Conservation (phyloP, 1,140 invertebrate species). For the Eurytemora carolleeae region DNA sequence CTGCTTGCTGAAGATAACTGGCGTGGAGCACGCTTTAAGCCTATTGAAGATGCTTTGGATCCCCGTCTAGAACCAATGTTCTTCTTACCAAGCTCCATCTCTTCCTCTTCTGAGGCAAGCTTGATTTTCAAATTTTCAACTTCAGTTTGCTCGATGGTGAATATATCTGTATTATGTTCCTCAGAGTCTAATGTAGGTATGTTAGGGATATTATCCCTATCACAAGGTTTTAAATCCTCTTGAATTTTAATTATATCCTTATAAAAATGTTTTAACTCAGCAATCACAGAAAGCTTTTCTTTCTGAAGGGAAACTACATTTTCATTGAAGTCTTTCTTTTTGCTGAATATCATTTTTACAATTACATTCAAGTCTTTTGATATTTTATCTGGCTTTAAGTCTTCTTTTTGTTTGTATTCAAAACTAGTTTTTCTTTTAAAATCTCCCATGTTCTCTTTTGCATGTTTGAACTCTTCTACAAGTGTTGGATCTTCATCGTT, state of each 20-base stretch:
- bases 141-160: neutral
- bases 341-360: neutral
- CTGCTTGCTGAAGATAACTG: too few species aligned
- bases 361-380: neutral
- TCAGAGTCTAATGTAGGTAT: neutral
- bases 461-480: neutral
- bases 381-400: neutral
- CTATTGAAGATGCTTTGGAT: neutral
- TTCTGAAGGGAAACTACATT: neutral
- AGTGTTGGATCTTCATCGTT: neutral
- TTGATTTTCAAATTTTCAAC: neutral
- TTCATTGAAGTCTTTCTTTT: neutral
- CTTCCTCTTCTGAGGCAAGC: neutral
- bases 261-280: neutral
- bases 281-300: neutral
- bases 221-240: neutral
- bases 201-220: neutral
- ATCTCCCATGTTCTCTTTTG: neutral
- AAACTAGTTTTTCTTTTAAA: neutral
- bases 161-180: neutral
- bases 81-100: neutral
- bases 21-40: too few species aligned
- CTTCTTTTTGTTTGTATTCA: neutral
- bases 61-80: neutral
- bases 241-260: neutral